A percentile compares a stretch with the other conserved stretches of the same genome.
Evolutionary conservation across 92 coral and sea anemone species (phyloP).

Genomic region (Phenganax marumi): DNA sequence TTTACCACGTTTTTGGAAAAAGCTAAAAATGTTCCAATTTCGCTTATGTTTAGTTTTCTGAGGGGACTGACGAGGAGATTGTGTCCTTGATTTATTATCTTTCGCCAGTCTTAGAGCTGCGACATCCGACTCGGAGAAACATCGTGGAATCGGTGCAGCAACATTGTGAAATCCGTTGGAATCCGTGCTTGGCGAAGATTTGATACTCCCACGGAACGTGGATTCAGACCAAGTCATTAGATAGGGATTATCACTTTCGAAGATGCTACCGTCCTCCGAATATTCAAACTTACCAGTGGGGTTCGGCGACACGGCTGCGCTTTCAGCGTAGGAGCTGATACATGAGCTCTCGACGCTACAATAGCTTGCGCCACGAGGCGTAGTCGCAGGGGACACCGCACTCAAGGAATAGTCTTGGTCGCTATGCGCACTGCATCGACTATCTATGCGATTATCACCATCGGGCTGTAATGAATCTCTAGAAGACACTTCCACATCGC

Average conservation of each 20-base stretch:
- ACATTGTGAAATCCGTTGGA: slow-evolving; percentile 19
- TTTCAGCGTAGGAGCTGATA: background rate
- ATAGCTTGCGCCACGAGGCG: background rate
- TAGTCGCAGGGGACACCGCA: background rate
- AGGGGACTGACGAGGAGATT: slow-evolving; percentile 17
- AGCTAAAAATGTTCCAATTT: slow-evolving; percentile 30
- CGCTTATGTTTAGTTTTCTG: slow-evolving; percentile 23
- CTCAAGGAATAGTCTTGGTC: background rate
- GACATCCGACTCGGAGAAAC: slow-evolving; percentile 35
- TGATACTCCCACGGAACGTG: background rate
- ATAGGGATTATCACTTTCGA: slow-evolving; percentile 21
- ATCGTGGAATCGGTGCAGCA: slow-evolving; percentile 5
- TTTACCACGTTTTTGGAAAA: slow-evolving; percentile 36
- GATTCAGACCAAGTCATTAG: slow-evolving; percentile 30
- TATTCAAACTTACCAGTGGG: background rate
- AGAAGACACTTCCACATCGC: background rate
- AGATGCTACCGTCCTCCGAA: background rate
- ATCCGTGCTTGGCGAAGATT: slow-evolving; percentile 10
- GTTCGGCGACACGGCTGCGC: background rate
- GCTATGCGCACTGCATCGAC: background rate
- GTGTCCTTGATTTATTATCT: background rate
- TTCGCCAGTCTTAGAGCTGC: background rate
- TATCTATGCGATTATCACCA: background rate
- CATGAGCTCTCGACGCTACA: background rate
- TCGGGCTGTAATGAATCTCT: background rate